Evolutionary conservation across 1,140 invertebrate genomes (phyloP), one percentile per base, ranked within the genome.

Genomic region (Vanessa atalanta): DNA sequence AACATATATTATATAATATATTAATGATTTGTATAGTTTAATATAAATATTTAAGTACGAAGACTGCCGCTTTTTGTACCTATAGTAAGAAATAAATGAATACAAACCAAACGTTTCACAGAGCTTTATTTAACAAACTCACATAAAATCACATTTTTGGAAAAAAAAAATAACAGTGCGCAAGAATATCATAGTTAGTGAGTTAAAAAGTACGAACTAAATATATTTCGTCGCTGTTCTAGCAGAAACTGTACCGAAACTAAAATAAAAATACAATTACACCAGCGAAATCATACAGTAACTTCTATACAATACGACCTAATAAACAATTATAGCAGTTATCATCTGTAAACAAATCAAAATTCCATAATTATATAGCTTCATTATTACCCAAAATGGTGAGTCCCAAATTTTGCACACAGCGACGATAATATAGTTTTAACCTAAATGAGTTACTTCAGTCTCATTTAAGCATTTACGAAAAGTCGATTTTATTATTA

Each of bases 121-220:
- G 75, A 72, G 77, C 84, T 90, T 89, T 92, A 92, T 91, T 92
- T 88, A 89, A 89, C 85, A 90, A 90, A 86, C 76, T 72, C 31
- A 83, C 77, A 81, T 83, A 83, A 83, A 79, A 84, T 79, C 83
- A 83, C 80, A 82, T 75, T 80, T 79, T 23, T 26, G 80, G 73
- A 78, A 83, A 82, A 55, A 81, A 76, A 70, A 79, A 87, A 80
- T 65, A 80, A 79, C 64, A 76, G 88, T 91, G 88, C 87, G 57
- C 74, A 78, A 84, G 83, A 86, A 85, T 84, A 53, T 69, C 80
- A 86, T 79, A 82, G 71, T 79, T 80, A 47, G 85, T 87, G 86
- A 82, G 69, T 77, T 77, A 72, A 79, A 80, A 75, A 71, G 66
- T 72, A 80, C 50, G 23, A 70, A 72, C 65, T 69, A 70, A 70